Conservation (phyloP, 2,888 invertebrate species). For the Cryptocephalus primarius region DNA sequence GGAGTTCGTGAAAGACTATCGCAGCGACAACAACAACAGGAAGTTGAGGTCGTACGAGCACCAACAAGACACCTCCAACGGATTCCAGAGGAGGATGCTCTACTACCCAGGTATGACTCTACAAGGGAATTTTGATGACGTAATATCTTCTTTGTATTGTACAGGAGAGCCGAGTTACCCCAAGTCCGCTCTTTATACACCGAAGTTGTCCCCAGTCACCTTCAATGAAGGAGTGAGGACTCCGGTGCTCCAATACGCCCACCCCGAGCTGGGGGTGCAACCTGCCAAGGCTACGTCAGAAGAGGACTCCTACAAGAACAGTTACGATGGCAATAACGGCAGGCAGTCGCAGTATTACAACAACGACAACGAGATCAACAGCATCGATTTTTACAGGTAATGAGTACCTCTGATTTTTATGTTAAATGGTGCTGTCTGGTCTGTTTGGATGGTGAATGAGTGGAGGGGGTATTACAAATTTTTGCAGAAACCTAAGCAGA, state of each 20-base stretch:
- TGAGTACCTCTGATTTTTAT: too few relatives aligned
- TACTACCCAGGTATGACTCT: conserved; percentile 45
- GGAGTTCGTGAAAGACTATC: conserved; percentile 50
- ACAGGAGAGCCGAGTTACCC: conserved; percentile 47
- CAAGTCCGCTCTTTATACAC: conserved; percentile 52
- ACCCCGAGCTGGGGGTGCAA: conserved; percentile 68
- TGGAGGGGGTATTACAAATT: too few relatives aligned
- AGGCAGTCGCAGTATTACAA: conserved; percentile 26
- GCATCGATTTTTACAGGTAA: conserved; percentile 34
- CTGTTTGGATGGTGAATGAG: too few relatives aligned
- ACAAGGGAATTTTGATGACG: too few relatives aligned
- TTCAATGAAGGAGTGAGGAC: conserved; percentile 62
- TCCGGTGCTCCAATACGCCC: conserved; percentile 69
- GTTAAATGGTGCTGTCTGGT: too few relatives aligned
- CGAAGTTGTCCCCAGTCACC: conserved; percentile 45
- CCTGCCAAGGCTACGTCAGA: conserved; percentile 51
- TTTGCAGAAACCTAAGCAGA: too few relatives aligned
- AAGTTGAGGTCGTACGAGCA: conserved; percentile 34
- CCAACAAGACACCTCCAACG: conserved; percentile 40
- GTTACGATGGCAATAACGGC: conserved; percentile 18
- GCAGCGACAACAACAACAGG: conserved; percentile 42
- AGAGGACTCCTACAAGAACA: conserved; percentile 18
- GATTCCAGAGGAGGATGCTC: conserved; percentile 61
- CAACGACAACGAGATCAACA: conserved; percentile 33
- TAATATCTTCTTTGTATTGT: too few relatives aligned